Base-by-base conservation (phyloP, 2,113 vertebrate genomes). In the Mixornis gularis region DNA sequence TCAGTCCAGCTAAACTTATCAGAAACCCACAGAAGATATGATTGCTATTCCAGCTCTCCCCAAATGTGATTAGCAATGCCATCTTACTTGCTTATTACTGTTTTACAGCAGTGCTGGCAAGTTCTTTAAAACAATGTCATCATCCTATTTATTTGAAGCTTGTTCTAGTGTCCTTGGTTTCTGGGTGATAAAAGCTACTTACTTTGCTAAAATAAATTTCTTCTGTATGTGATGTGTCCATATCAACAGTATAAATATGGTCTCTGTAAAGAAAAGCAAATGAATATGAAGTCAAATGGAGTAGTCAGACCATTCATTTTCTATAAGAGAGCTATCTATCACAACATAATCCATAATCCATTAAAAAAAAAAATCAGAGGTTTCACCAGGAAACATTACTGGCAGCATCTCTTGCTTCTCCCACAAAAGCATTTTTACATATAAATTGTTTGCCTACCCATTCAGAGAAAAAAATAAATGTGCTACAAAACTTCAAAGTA, bases 131-230 rank as follows among this genome's bases (percentile, higher is more conserved):
- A 88, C 71, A 86, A 66, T 76, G 72, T 84, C 40, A 82, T 82
- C 55, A 73, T 92, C 30, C 41, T 76, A 83, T 82, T 85, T 90
- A 82, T 77, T 63, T 60, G 53, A 74, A 58, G 22, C 9, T 52
- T 73, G 40, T 74, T 78, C 59, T 64, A 92, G 76, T 59, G 56
- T 48, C 71, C 69, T 94, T 94, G 40, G 29, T 85, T 95, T 93
- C 88, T 90, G 65, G 76, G 95, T 90, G 62, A 68, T 71, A 90
- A 92, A 97, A 93, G 87, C 44, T 93, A 98, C 99, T 99, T 98
- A 99, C 99, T 98, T 99, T 99, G 97, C 97, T 99, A 98, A 99
- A 99, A 97, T 98, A 99, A 98, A 99, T 99, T 98, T 99, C 99
- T 89, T 99, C 98, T 80, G 98, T 96, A 93, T 98, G 96, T 96